These are phyloP conservation scores for Lasioglossum lativentre DNA, from an alignment of 2,888 invertebrate genomes.

Conservation along the genomic window DNA sequence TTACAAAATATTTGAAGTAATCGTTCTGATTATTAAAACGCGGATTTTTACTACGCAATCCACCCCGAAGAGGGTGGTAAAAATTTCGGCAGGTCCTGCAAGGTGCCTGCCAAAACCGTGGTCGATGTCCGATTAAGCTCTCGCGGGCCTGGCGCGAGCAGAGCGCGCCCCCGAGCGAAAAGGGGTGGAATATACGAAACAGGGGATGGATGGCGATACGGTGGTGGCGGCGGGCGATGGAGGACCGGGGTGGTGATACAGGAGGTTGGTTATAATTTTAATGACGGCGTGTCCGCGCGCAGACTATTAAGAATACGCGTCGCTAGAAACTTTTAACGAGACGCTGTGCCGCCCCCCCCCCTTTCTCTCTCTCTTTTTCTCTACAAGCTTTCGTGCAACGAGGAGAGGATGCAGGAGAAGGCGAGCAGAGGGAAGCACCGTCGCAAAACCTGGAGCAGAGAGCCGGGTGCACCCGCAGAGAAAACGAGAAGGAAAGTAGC, in stretches of 20 bases:
- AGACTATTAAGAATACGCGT: constrained; percentile 85
- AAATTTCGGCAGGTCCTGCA: neutral
- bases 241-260: constrained; percentile 68
- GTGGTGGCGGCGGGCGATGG: constrained; percentile 43
- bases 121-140: constrained; percentile 73
- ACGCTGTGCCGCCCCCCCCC: constrained; percentile 73
- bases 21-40: too few species aligned
- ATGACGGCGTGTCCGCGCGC: constrained; percentile 84
- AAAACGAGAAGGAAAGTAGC: constrained; percentile 67
- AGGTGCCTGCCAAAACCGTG: constrained; percentile 54
- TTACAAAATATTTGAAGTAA: too few species aligned
- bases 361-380: constrained; percentile 25
- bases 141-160: constrained; percentile 38
- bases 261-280: constrained; percentile 84
- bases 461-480: constrained; percentile 42
- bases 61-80: neutral
- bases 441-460: constrained; percentile 39
- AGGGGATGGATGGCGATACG: constrained; percentile 65
- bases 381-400: constrained; percentile 44
- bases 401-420: constrained; percentile 35
- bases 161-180: constrained; percentile 30
- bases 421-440: constrained; percentile 49
- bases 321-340: constrained; percentile 85
- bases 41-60: too few species aligned
- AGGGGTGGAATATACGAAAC: constrained; percentile 66